Base-by-base conservation (phyloP, 2,113 vertebrate genomes). In the Rhea americana region DNA sequence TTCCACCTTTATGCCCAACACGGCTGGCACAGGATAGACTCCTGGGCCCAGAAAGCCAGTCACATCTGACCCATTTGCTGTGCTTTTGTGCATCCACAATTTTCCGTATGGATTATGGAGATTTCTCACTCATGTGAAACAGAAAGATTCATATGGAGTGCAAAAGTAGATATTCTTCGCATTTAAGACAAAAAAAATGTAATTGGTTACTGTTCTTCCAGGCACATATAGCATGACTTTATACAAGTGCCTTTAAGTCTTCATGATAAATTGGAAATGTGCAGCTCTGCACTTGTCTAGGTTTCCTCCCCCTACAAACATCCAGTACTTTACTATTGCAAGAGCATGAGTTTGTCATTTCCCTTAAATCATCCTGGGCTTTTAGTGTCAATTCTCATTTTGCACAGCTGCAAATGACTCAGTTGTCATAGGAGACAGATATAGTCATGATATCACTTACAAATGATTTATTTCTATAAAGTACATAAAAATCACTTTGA, bases 371-470 rank as follows among this genome's bases (percentile, higher is more conserved):
- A 96, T 32, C 3, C 8, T 9, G 3, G 39, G 94, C 90, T 96
- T 97, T 97, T 93, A 96, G 63, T 93, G 92, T 96, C 87, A 50
- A 83, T 90, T 96, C 86, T 82, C 86, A 73, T 95, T 93, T 71
- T 87, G 47, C 79, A 84, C 75, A 61, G 30, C 83, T 72, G 68
- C 71, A 97, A 96, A 95, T 77, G 81, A 85, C 74, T 96, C 79
- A 75, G 89, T 91, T 96, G 87, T 97, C 94, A 89, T 19, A 92
- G 43, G 43, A 97, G 91, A 95, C 58, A 85, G 82, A 93, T 88
- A 88, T 5, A 86, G 83, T 78, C 5, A 18, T 88, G 7, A 90
- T 90, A 95, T 95, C 18, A 80, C 84, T 97, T 94, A 73, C 80
- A 94, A 93, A 71, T 74, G 0, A 96, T 95, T 96, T 97, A 93